These are phyloP conservation scores for Hydrocynus forskahlii DNA, from an alignment of 2,797 vertebrate genomes.

Conservation along the genomic window DNA sequence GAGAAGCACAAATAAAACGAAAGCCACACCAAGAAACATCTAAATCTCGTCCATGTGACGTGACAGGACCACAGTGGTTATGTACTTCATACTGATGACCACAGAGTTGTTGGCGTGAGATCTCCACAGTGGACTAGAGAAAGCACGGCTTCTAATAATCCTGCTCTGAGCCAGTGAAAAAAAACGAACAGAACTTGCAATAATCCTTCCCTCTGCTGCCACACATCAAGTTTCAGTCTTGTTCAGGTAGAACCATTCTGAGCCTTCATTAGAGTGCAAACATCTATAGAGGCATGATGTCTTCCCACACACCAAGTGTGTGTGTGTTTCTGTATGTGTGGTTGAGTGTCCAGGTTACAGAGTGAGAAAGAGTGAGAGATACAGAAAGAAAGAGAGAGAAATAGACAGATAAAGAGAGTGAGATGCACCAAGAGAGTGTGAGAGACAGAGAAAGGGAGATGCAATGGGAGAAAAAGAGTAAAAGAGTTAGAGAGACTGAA, in stretches of 20 bases:
- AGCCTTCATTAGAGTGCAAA: background rate
- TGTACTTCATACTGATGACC: background rate
- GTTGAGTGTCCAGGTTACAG: too few species aligned
- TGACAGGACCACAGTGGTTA: background rate
- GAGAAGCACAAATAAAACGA: too few species aligned
- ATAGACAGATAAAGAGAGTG: too few species aligned
- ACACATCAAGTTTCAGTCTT: background rate
- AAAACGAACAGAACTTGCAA: background rate
- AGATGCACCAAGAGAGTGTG: too few species aligned
- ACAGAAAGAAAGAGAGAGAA: background rate
- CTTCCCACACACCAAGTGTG: background rate
- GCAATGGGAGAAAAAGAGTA: background rate
- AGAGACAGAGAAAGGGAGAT: too few species aligned
- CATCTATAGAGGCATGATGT: background rate
- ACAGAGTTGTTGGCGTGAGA: constrained; percentile 3
- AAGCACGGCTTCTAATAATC: background rate
- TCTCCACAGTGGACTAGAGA: background rate
- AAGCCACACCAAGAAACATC: background rate
- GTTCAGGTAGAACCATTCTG: background rate
- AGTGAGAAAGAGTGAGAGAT: background rate
- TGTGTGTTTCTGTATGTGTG: background rate
- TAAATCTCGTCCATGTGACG: background rate
- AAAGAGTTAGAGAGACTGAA: background rate
- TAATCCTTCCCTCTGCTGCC: background rate
- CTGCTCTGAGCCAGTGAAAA: too few species aligned